These are phyloP conservation scores for Pollenia angustigena DNA, from an alignment of 2,888 invertebrate genomes.

Conservation along the genomic window DNA sequence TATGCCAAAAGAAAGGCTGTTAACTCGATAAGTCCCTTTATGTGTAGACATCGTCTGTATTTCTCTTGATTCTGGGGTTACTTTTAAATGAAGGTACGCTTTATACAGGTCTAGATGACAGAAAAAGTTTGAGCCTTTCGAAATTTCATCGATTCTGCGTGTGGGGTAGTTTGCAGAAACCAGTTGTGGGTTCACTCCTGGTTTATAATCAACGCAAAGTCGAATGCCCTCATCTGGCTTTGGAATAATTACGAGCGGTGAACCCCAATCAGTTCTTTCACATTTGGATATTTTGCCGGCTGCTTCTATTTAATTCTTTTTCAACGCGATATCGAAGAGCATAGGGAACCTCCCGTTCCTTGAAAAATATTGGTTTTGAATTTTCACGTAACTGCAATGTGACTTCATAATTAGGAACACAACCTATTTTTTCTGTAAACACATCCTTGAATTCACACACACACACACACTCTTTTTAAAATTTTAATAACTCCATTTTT, in stretches of 20 bases:
- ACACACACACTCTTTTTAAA: too few species aligned
- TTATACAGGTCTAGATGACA: too few species aligned
- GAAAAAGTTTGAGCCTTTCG: too few species aligned
- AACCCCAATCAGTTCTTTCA: constrained; percentile 49
- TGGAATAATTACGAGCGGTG: constrained; percentile 6
- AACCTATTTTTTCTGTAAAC: constrained; percentile 62
- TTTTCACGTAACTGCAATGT: constrained; percentile 51
- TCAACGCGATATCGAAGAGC: too few species aligned
- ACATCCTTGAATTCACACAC: too few species aligned
- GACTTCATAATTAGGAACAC: constrained; percentile 46
- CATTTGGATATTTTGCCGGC: constrained; percentile 21
- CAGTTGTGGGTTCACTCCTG: not conserved
- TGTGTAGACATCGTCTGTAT: constrained; percentile 61
- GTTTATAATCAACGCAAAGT: too few species aligned
- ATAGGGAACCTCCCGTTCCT: constrained; percentile 10
- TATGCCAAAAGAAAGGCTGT: constrained; percentile 57
- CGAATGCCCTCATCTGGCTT: too few species aligned
- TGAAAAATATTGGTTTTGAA: constrained; percentile 58
- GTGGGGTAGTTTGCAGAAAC: constrained; percentile 15
- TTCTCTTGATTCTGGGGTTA: constrained; percentile 55
- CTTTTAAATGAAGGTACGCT: not conserved
- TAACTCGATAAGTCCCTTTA: constrained; percentile 51
- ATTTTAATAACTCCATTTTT: too few species aligned
- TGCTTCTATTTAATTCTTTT: not conserved
- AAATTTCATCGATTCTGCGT: constrained; percentile 48